phyloP scores from a whole-genome alignment of 2,113 vertebrate genomes.

The Zosterops pallidus region DNA sequence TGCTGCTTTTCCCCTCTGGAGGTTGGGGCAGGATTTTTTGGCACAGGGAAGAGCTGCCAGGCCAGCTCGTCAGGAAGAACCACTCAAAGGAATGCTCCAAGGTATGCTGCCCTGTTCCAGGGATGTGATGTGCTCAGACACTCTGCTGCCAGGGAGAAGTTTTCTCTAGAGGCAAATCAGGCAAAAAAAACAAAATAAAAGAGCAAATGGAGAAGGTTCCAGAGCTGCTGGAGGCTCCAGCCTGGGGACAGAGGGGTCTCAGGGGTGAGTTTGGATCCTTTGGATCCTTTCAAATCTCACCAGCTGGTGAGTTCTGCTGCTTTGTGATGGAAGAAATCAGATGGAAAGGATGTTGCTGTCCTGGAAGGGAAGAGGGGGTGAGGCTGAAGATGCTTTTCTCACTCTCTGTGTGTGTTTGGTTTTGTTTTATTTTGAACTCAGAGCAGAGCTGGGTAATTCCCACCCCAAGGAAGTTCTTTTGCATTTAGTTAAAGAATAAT shows the following conservation, averaged over 20 bases:
- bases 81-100: conserved; percentile 36
- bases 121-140: background rate
- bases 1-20: background rate
- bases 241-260: background rate
- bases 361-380: background rate
- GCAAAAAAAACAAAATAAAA: background rate
- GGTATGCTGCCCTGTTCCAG: conserved; percentile 46
- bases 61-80: conserved; percentile 54
- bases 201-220: background rate
- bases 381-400: background rate
- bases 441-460: background rate
- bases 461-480: background rate
- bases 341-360: background rate
- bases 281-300: too few species aligned
- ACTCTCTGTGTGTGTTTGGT: fast-evolving
- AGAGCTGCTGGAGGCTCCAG: background rate
- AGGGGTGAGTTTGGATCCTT: conserved; percentile 3
- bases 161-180: background rate
- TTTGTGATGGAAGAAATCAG: background rate
- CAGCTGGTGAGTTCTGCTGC: background rate
- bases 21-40: conserved; percentile 39
- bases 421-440: background rate
- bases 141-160: conserved; percentile 20
- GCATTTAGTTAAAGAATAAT: background rate
- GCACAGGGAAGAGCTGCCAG: conserved; percentile 26